These are phyloP conservation scores for Tipula lateralis DNA, from an alignment of 2,888 invertebrate genomes.

Conservation along the genomic window DNA sequence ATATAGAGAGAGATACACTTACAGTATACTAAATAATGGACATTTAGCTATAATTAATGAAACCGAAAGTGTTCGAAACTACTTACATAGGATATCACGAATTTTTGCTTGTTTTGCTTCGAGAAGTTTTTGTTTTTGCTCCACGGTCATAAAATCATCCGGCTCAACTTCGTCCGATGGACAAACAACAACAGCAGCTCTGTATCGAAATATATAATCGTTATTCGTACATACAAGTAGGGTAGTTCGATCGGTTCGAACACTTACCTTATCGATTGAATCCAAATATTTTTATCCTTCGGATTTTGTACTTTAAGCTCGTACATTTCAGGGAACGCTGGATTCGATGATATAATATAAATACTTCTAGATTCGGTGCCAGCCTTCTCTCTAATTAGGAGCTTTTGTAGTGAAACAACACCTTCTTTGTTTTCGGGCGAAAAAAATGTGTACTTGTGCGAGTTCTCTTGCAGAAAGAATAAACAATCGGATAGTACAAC, in stretches of 20 bases:
- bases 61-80: background rate
- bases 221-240: background rate
- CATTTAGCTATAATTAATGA: background rate
- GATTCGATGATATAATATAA: conserved; percentile 89
- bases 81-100: conserved; percentile 72
- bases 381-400: conserved; percentile 90
- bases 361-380: conserved; percentile 83
- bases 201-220: conserved; percentile 41
- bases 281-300: conserved; percentile 87
- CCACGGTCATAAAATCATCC: conserved; percentile 64
- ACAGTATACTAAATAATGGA: background rate
- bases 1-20: background rate
- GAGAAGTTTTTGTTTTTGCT: conserved; percentile 70
- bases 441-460: conserved; percentile 88
- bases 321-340: conserved; percentile 92
- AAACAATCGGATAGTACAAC: conserved; percentile 88
- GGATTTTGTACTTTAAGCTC: conserved; percentile 84
- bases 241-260: too few relatives aligned
- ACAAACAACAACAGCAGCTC: conserved; percentile 75
- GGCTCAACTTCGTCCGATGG: conserved; percentile 74
- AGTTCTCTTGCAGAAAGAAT: conserved; percentile 86
- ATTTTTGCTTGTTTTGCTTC: conserved; percentile 76
- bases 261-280: conserved; percentile 70
- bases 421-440: conserved; percentile 95
- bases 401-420: conserved; percentile 84